These are phyloP conservation scores for Pantherophis alleghaniensis DNA, from an alignment of 2,797 vertebrate species.

Conservation along the genomic window DNA sequence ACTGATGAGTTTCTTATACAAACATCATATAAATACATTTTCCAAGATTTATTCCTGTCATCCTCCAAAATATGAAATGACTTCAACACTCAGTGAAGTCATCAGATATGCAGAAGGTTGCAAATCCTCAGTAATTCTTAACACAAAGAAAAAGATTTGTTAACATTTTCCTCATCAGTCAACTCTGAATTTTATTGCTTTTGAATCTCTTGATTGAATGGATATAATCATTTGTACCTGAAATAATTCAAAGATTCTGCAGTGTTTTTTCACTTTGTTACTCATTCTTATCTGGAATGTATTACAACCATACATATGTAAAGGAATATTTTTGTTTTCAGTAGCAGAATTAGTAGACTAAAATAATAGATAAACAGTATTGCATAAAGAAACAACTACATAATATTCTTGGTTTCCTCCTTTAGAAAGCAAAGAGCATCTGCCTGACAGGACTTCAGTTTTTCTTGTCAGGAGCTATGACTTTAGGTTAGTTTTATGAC, in stretches of 20 bases:
- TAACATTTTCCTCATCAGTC: slow-evolving; percentile 6
- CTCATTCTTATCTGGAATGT: background rate
- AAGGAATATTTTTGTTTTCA: slow-evolving; percentile 35
- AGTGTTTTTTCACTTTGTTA: background rate
- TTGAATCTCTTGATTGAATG: background rate
- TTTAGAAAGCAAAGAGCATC: slow-evolving; percentile 7
- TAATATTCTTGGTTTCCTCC: slow-evolving; percentile 25
- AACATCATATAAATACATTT: slow-evolving; percentile 49
- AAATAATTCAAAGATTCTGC: background rate
- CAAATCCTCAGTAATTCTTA: slow-evolving; percentile 38
- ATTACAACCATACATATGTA: slow-evolving; percentile 28
- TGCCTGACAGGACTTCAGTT: background rate
- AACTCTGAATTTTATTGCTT: background rate
- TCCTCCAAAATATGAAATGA: slow-evolving; percentile 45
- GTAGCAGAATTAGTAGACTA: slow-evolving; percentile 11
- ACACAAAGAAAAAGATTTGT: slow-evolving; percentile 45
- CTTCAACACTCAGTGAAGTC: slow-evolving; percentile 55
- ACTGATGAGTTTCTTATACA: background rate
- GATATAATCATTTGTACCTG: background rate
- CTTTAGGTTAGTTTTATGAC: slow-evolving; percentile 14
- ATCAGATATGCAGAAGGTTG: slow-evolving; percentile 47
- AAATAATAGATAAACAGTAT: background rate
- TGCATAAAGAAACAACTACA: background rate
- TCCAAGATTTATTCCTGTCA: slow-evolving; percentile 46
- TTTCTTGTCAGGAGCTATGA: slow-evolving; percentile 22